Conservation (phyloP, 2,113 vertebrate genomes). For the Chloropsis cyanopogon region DNA sequence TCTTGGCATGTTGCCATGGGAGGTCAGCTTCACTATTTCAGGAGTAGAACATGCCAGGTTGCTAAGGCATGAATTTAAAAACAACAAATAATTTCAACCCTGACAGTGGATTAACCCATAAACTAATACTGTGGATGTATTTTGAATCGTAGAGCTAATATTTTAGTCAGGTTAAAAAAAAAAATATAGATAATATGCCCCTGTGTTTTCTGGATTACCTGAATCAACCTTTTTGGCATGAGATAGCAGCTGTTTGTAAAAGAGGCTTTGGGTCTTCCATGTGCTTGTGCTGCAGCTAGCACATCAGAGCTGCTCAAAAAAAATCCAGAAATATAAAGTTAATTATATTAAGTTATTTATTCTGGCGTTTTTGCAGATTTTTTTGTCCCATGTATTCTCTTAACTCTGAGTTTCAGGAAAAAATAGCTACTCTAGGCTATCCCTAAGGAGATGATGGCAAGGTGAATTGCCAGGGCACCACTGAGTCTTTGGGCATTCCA, state of each 20-base stretch:
- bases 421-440: not conserved
- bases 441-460: not conserved
- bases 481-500: not conserved
- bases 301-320: not conserved
- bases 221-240: not conserved
- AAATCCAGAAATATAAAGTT: not conserved
- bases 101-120: not conserved
- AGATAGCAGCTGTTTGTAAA: not conserved
- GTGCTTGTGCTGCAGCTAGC: not conserved
- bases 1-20: not conserved
- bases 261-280: not conserved
- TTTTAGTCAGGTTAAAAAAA: not conserved
- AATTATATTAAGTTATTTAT: not conserved
- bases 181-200: not conserved
- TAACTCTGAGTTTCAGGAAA: not conserved
- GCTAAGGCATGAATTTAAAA: slow-evolving; percentile 51
- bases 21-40: slow-evolving; percentile 21
- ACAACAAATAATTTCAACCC: slow-evolving; percentile 11
- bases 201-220: not conserved
- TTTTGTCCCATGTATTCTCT: accelerated
- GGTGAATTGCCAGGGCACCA: not conserved
- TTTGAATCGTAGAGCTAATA: not conserved
- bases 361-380: not conserved
- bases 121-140: not conserved
- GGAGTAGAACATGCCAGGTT: not conserved